Base-by-base conservation (phyloP, 2,888 invertebrate species). In the Pyrrhia umbra region DNA sequence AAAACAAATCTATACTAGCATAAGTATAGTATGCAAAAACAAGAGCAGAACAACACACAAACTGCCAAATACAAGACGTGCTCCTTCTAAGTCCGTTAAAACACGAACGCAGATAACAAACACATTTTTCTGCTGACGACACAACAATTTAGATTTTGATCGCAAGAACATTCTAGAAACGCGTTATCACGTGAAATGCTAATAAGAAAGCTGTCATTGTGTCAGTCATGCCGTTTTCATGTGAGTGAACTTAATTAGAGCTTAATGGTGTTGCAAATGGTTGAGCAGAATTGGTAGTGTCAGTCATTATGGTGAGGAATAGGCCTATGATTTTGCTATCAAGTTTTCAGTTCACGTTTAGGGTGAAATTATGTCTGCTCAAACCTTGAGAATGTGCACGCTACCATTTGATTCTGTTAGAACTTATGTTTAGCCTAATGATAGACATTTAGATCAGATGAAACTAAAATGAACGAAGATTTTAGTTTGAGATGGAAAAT, bases 171-270 rank as follows among this genome's bases (percentile, higher is more conserved):
- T 74, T 75, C 62, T 68, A 74, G 52, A 43, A 74, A 49, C 56
- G 58, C 61, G 56, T 74, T 75, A 78, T 75, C 79, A 60, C 56
- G 59, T 62, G 62, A 75, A 75, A 78, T 63, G 58, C 56, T 75
- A 78, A 75, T 75, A 75, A 68, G 79, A 75, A 63, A 63, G 27
- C 79, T 75, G 74, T 78, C 74, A 78, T 20, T 54, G 49, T 78
- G 79, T 63, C 79, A 57, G 55, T 78, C 79, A 75, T 39, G 34
- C 51, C 51, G 37, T 58, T 69, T 61, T 61, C 79, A 78, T 78
- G 70, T 30, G 79, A 75, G 50, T 75, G 75, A 69, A 69, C 79
- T 75, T 75, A 75, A 75, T 78, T 75, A 75, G 50, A 25, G 45
- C 40, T 37, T 75, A 75, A 75, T 75, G 57, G 60, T 49, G 57